A percentile compares a stretch with the other conserved stretches of the same genome.
Evolutionary conservation across 2,888 invertebrate species (phyloP).

Genomic region (Maniola hyperantus): DNA sequence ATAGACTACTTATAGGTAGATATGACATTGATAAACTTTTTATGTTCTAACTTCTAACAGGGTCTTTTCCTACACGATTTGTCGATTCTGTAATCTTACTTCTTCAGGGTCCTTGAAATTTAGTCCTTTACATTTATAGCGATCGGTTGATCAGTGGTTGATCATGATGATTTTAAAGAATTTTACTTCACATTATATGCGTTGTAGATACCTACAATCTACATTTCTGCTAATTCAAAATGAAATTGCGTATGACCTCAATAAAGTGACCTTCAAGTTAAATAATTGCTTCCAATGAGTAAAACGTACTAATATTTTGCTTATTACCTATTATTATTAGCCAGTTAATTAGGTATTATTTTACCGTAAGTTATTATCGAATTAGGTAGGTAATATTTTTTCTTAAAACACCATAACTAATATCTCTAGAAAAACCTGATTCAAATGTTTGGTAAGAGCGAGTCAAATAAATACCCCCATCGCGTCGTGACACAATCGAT

Average conservation of each 20-base stretch:
- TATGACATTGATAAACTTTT: no score
- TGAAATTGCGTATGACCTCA: background rate
- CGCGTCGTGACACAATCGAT: background rate
- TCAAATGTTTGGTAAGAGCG: conserved; percentile 14
- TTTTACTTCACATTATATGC: no score
- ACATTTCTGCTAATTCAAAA: no score
- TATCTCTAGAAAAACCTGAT: conserved; percentile 20
- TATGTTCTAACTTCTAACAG: no score
- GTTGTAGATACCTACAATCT: no score
- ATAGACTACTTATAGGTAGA: no score
- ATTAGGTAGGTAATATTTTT: conserved; percentile 6
- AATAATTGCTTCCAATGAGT: conserved; percentile 6
- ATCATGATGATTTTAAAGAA: no score
- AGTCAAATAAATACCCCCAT: conserved; percentile 8
- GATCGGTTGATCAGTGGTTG: no score
- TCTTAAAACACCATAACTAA: conserved; percentile 17
- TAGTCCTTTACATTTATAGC: no score
- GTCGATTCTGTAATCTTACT: no score
- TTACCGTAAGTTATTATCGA: background rate
- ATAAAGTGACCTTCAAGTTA: conserved; percentile 11
- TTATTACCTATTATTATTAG: background rate
- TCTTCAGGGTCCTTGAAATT: no score
- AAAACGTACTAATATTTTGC: background rate
- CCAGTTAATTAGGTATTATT: background rate
- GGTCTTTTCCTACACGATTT: no score